phyloP scores from a whole-genome alignment of 2,797 vertebrate genomes.

The Glossophaga mutica region DNA sequence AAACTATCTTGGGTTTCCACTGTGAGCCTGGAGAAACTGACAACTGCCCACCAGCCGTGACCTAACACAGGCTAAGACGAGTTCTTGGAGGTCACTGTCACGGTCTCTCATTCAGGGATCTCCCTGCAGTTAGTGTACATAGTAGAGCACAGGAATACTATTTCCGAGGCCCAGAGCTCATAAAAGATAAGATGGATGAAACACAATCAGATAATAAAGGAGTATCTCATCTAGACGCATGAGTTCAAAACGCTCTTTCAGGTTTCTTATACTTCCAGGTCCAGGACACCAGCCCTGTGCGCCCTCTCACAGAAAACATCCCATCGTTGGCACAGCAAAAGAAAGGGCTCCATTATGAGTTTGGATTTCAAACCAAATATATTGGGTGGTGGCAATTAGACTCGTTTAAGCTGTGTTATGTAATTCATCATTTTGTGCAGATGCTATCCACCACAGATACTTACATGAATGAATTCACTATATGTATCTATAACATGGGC shows the following conservation, averaged over 20 bases:
- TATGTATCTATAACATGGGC: neutral
- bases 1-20: neutral
- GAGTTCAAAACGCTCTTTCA: neutral
- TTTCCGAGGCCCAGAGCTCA: neutral
- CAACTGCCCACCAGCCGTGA: neutral
- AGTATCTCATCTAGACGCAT: neutral
- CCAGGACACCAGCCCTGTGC: neutral
- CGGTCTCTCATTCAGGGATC: neutral
- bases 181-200: neutral
- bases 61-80: fast-evolving
- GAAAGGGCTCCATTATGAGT: neutral
- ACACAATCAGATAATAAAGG: neutral
- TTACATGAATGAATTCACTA: neutral
- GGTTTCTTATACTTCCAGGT: neutral
- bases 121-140: neutral
- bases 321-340: neutral
- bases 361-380: neutral
- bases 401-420: neutral
- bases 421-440: neutral
- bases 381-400: neutral
- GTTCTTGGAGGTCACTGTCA: neutral
- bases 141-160: neutral
- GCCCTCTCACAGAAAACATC: neutral
- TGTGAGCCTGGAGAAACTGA: too few relatives aligned
- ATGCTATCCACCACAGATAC: neutral